Evolutionary conservation across 2,113 vertebrate species (phyloP).

Genomic region (Callipepla squamata): DNA sequence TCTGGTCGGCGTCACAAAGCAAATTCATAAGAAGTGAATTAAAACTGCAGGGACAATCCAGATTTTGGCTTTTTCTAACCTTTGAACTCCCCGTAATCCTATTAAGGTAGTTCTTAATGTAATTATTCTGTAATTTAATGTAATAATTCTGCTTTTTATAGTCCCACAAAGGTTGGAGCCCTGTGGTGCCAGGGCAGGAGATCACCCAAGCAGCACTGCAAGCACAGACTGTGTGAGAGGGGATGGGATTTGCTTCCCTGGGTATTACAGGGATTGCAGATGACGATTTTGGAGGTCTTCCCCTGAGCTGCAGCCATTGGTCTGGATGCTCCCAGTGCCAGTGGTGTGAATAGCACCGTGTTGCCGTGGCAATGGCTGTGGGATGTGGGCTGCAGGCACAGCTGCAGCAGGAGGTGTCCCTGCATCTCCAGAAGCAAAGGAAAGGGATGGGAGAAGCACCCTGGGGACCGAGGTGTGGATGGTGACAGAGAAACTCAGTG

Average conservation of each 20-base stretch:
- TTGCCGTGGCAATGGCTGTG: not conserved
- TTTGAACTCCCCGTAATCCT: slow-evolving; percentile 54
- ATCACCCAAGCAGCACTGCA: not conserved
- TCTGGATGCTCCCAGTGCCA: not conserved
- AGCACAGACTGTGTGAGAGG: not conserved
- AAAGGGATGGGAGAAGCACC: not conserved
- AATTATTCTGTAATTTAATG: slow-evolving; percentile 24
- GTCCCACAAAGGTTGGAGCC: not conserved
- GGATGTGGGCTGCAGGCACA: not conserved
- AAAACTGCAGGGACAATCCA: slow-evolving; percentile 4
- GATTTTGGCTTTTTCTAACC: slow-evolving; percentile 52
- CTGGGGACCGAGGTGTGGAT: not conserved
- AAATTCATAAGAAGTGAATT: not conserved
- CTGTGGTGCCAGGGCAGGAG: not conserved
- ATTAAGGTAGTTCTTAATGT: slow-evolving; percentile 31
- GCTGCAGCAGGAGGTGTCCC: not conserved
- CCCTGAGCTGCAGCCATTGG: accelerated
- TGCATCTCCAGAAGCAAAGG: not conserved
- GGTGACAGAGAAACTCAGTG: not conserved
- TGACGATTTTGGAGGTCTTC: not conserved
- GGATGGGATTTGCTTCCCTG: not conserved
- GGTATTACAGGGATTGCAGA: not conserved
- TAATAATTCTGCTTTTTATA: slow-evolving; percentile 27
- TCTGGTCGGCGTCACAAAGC: not conserved
- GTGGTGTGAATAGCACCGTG: accelerated